Conservation (phyloP, 2,797 vertebrate species). For the Delichon dasypus region DNA sequence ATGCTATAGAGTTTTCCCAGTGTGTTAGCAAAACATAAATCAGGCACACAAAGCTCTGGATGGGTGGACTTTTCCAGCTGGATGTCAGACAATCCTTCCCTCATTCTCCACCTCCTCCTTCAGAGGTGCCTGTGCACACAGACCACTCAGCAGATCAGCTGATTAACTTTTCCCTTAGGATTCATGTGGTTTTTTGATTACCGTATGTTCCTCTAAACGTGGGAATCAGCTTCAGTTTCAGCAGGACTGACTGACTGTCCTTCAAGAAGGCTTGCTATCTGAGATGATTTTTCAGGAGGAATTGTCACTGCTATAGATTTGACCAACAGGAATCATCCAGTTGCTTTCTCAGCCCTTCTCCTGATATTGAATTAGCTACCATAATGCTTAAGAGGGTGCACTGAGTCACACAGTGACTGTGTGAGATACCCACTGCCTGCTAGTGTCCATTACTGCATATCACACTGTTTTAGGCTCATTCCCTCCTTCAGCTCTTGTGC, state of each 20-base stretch:
- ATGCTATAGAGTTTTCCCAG: neutral
- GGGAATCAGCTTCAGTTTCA: neutral
- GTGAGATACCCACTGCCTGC: neutral
- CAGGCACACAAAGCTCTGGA: neutral
- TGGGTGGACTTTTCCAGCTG: neutral
- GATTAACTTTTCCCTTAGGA: neutral
- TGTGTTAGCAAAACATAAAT: neutral
- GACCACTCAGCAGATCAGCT: neutral
- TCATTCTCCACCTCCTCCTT: neutral
- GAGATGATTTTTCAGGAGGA: neutral
- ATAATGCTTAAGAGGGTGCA: neutral
- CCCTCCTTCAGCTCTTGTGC: neutral
- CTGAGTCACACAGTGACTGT: neutral
- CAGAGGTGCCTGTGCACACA: neutral
- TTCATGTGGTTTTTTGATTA: neutral
- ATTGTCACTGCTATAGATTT: neutral
- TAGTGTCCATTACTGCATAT: no score
- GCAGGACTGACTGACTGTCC: neutral
- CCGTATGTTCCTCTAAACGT: accelerated
- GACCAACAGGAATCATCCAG: neutral
- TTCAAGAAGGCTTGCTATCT: neutral
- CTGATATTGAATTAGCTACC: neutral
- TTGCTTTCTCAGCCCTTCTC: neutral
- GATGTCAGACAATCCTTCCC: neutral
- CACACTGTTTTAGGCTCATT: neutral